These are phyloP conservation scores for Diachasma alloeum DNA, from an alignment of 1,140 invertebrate species.

Conservation along the genomic window DNA sequence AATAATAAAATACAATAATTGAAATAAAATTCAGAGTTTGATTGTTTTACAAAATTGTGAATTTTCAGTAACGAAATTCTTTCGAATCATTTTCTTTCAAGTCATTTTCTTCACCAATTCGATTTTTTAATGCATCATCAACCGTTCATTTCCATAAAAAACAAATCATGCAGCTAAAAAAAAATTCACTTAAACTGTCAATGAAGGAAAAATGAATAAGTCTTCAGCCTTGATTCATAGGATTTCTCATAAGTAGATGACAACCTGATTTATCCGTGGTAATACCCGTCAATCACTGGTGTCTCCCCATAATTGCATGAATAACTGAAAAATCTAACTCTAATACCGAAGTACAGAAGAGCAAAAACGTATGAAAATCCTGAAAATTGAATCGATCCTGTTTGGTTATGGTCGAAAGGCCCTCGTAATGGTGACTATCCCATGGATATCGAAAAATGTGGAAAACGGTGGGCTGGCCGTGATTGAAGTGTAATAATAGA, in stretches of 20 bases:
- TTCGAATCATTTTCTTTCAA: too few relatives aligned
- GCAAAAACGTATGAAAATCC: not conserved
- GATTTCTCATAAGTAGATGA: not conserved
- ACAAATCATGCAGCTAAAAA: too few relatives aligned
- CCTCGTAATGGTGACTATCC: not conserved
- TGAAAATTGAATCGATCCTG: not conserved
- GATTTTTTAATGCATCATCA: too few relatives aligned
- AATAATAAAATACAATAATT: too few relatives aligned
- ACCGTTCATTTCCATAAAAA: too few relatives aligned
- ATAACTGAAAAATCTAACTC: not conserved
- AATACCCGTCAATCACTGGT: not conserved
- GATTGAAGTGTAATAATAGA: constrained; percentile 48
- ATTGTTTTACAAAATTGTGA: too few relatives aligned
- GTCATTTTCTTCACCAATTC: too few relatives aligned
- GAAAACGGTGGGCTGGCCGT: not conserved
- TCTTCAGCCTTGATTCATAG: not conserved
- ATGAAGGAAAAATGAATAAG: not conserved
- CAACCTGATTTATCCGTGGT: not conserved
- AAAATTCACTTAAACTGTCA: too few relatives aligned
- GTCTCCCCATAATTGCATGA: not conserved
- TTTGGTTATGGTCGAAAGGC: not conserved
- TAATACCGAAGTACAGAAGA: not conserved
- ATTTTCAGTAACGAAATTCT: too few relatives aligned
- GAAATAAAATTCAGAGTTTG: too few relatives aligned
- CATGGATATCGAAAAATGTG: not conserved